Conservation (phyloP, 2,797 vertebrate genomes). For the Urophycis tenuis region DNA sequence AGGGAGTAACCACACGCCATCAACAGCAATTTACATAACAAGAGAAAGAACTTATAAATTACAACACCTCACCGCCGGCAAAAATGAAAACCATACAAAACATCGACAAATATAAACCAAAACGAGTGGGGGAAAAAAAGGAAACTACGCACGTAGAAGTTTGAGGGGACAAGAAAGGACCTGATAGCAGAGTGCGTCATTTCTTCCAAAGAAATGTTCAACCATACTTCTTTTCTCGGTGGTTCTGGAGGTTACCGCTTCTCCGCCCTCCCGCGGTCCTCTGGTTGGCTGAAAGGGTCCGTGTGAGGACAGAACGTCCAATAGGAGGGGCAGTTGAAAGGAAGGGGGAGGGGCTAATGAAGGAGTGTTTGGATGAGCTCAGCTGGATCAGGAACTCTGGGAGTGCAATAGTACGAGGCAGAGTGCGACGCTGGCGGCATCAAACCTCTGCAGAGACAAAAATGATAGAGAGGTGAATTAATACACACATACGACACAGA, state of each 20-base stretch:
- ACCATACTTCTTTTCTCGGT: slow-evolving; percentile 44
- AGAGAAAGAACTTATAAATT: slow-evolving; percentile 64
- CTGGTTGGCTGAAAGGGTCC: slow-evolving; percentile 27
- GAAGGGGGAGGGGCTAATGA: slow-evolving; percentile 53
- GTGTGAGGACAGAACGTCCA: slow-evolving; percentile 13
- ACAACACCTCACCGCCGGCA: slow-evolving; percentile 56
- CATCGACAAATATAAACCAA: slow-evolving; percentile 40
- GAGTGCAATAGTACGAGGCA: slow-evolving; percentile 66
- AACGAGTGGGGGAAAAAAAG: slow-evolving; percentile 47
- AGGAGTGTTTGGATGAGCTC: slow-evolving; percentile 52
- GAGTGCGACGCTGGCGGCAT: slow-evolving; percentile 38
- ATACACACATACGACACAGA: neutral
- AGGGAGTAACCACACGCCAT: slow-evolving; percentile 30
- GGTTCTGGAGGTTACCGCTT: slow-evolving; percentile 59
- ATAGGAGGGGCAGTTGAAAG: slow-evolving; percentile 48
- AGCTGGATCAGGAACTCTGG: slow-evolving; percentile 65
- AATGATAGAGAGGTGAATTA: neutral
- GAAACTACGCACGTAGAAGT: slow-evolving; percentile 48
- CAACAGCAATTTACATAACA: slow-evolving; percentile 58
- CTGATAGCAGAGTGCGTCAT: neutral
- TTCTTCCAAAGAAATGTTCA: slow-evolving; percentile 17
- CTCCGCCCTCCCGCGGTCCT: slow-evolving; percentile 52
- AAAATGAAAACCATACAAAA: slow-evolving; percentile 31
- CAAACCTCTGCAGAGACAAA: slow-evolving; percentile 62
- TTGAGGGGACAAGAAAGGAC: neutral